phyloP scores from a whole-genome alignment of 2,888 invertebrate species.

The Apamea sordens region DNA sequence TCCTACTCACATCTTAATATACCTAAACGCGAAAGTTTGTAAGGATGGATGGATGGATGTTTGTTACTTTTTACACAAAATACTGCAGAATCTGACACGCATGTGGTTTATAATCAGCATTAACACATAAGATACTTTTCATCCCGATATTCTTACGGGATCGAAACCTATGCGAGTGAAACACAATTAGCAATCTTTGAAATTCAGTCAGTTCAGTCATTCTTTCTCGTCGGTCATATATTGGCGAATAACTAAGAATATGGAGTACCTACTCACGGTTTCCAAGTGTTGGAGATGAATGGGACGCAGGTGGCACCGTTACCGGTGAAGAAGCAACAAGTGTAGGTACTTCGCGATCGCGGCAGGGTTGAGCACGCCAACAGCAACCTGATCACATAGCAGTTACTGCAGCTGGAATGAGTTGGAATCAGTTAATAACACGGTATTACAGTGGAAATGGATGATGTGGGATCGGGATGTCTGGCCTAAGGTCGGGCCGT shows the following conservation, averaged over 20 bases:
- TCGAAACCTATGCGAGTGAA: no score
- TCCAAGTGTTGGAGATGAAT: background rate
- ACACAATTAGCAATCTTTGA: no score
- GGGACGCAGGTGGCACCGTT: background rate
- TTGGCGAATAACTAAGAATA: background rate
- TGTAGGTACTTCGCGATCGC: background rate
- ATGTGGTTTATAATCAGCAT: no score
- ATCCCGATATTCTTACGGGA: no score
- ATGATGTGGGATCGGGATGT: background rate
- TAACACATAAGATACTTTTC: no score
- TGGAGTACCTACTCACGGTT: background rate
- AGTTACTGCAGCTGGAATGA: background rate
- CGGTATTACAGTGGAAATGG: background rate
- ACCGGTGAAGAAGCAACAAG: background rate
- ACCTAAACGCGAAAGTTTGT: no score
- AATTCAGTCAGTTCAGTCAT: no score
- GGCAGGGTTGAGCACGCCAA: background rate
- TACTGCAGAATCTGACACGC: no score
- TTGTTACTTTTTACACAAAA: no score
- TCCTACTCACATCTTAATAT: no score
- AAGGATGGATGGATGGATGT: no score
- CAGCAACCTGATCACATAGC: background rate
- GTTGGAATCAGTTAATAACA: background rate
- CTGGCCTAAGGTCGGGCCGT: background rate
- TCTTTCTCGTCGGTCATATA: background rate